phyloP scores from a whole-genome alignment of 2,797 vertebrate genomes.

The Siniperca undulata region DNA sequence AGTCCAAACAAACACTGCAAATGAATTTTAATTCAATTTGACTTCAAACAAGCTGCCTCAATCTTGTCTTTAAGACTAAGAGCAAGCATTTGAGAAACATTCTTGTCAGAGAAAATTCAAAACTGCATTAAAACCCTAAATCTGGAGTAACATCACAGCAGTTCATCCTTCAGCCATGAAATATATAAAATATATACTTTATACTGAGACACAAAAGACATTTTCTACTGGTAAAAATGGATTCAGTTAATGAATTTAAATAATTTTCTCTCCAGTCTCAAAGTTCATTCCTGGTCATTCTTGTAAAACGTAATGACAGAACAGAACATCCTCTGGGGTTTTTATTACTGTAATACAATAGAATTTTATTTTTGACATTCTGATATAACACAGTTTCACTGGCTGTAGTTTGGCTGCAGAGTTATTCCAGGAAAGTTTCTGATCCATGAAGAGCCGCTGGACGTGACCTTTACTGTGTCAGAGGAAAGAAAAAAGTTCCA shows the following conservation, averaged over 20 bases:
- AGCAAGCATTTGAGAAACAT: too few species aligned
- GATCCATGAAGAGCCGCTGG: slow-evolving; percentile 2
- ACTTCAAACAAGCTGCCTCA: too few species aligned
- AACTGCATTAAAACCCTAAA: background rate
- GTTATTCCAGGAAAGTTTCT: slow-evolving; percentile 6
- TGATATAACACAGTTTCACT: background rate
- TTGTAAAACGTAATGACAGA: background rate
- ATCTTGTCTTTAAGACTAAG: too few species aligned
- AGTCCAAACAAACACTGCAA: too few species aligned
- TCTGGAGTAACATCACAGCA: background rate
- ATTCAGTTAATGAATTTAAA: background rate
- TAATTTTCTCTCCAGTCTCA: background rate
- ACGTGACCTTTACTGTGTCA: background rate
- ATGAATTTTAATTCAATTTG: too few species aligned
- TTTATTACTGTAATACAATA: background rate
- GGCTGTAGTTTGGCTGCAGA: slow-evolving; percentile 16
- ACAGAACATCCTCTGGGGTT: background rate
- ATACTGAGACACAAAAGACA: background rate
- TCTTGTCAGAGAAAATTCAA: background rate
- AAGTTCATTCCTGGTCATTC: background rate
- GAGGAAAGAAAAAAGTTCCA: background rate
- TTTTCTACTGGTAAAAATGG: background rate
- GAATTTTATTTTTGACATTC: background rate
- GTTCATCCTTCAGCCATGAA: background rate
- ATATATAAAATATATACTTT: background rate